These are phyloP conservation scores for Marasmarcha lunaedactyla DNA, from an alignment of 2,888 invertebrate genomes.

Conservation along the genomic window DNA sequence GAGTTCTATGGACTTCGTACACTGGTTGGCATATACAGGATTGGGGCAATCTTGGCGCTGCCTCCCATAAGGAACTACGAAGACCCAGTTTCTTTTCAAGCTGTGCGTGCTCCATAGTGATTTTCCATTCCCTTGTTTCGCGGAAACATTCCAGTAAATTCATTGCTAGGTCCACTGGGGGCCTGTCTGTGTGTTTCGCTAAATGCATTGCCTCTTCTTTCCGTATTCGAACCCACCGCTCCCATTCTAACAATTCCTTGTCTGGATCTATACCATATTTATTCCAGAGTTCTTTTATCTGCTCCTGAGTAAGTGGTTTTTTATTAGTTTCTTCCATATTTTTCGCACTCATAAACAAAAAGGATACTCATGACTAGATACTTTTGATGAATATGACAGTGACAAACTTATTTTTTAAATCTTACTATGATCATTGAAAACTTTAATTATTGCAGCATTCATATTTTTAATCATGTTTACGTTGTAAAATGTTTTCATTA, in stretches of 20 bases:
- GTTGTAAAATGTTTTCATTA: too few relatives aligned
- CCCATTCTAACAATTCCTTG: conserved; percentile 42
- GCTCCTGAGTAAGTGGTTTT: not conserved
- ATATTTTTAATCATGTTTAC: too few relatives aligned
- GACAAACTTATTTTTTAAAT: too few relatives aligned
- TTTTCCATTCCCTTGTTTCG: conserved; percentile 43
- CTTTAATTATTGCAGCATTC: too few relatives aligned
- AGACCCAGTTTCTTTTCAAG: conserved; percentile 28
- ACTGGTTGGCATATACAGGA: conserved; percentile 34
- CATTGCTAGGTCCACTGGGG: conserved; percentile 45
- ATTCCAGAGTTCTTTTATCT: conserved; percentile 7
- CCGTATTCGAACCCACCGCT: conserved; percentile 50
- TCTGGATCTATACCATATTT: conserved; percentile 28
- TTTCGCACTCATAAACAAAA: too few relatives aligned
- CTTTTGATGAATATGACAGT: too few relatives aligned
- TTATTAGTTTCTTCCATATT: not conserved
- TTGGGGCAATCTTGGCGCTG: conserved; percentile 36
- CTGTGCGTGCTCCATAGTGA: conserved; percentile 41
- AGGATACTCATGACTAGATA: too few relatives aligned
- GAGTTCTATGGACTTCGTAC: conserved; percentile 42
- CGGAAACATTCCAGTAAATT: conserved; percentile 36
- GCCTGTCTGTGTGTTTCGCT: conserved; percentile 23
- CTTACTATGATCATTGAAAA: too few relatives aligned
- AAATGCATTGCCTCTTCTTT: conserved; percentile 35
- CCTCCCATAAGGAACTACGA: conserved; percentile 39